Evolutionary conservation across 1,140 invertebrate species (phyloP), one percentile per base, ranked within the genome.

Genomic region (Bombus fervidus): DNA sequence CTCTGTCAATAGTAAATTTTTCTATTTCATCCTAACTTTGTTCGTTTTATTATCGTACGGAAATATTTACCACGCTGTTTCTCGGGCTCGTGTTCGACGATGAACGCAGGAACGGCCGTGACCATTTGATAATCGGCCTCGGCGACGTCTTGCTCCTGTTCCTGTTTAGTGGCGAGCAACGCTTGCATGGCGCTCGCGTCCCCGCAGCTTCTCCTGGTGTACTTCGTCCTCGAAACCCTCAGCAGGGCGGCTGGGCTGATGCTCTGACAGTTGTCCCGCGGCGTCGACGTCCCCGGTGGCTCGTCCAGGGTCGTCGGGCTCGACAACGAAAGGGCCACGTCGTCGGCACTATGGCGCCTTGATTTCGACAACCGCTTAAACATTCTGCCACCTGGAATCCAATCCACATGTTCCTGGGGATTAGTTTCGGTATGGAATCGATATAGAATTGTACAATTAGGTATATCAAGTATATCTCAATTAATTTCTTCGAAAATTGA

Each of bases 101-200:
- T 96, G 81, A 96, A 95, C 39, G 95, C 95, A 9, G 96, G 96
- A 69, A 96, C 93, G 25, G 96, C 96, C 25, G 95, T 96, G 77
- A 96, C 95, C 88, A 94, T 95, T 89, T 96, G 95, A 92, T 96
- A 96, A 82, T 95, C 95, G 37, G 92, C 90, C 74, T 94, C 93
- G 80, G 87, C 86, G 66, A 85, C 90, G 77, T 91, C 89, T 71
- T 91, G 83, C 87, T 90, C 83, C 47, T 92, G 87, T 77, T 94
- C 91, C 59, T 92, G 93, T 39, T 90, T 89, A 64, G 81, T 73
- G 47, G 57, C 81, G 76, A 94, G 92, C 79, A 93, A 88, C 41
- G 92, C 86, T 66, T 92, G 91, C 92, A 94, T 90, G 64, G 89
- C 80, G 53, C 92, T 86, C 2, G 91, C 93, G 74, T 95, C 94